Evolutionary conservation across 2,888 invertebrate species (phyloP).

Genomic region (Ferdinandea cuprea): DNA sequence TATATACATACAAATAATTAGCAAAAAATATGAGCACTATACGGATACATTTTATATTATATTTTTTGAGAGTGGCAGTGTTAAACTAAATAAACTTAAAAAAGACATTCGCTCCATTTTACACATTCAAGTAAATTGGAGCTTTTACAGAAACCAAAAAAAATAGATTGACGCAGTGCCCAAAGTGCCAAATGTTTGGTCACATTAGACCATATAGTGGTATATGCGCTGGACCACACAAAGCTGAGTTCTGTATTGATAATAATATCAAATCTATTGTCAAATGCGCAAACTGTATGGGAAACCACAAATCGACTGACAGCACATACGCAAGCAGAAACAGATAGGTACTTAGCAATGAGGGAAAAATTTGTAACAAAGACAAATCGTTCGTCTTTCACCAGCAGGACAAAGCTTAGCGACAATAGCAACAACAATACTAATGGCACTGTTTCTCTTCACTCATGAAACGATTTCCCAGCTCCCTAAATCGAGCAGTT

Average conservation of each 20-base stretch:
- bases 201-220: slow-evolving; percentile 8
- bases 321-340: neutral
- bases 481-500: neutral
- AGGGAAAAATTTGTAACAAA: slow-evolving; percentile 8
- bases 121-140: too few relatives aligned
- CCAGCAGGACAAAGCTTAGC: neutral
- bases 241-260: slow-evolving; percentile 15
- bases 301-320: slow-evolving; percentile 28
- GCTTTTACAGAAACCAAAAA: too few relatives aligned
- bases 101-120: too few relatives aligned
- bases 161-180: too few relatives aligned
- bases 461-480: slow-evolving; percentile 26
- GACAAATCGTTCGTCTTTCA: slow-evolving; percentile 2
- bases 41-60: too few relatives aligned
- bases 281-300: slow-evolving; percentile 29
- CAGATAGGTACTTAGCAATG: slow-evolving; percentile 1
- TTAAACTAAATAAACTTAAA: too few relatives aligned
- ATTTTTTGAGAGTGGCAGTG: too few relatives aligned
- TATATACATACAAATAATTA: too few relatives aligned
- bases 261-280: neutral
- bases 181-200: too few relatives aligned
- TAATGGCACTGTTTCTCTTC: neutral
- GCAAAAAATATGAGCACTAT: too few relatives aligned
- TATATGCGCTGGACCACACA: slow-evolving; percentile 9
- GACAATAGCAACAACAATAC: neutral